Evolutionary conservation across 2,797 vertebrate species (phyloP).

Genomic region (Peromyscus attwateri): DNA sequence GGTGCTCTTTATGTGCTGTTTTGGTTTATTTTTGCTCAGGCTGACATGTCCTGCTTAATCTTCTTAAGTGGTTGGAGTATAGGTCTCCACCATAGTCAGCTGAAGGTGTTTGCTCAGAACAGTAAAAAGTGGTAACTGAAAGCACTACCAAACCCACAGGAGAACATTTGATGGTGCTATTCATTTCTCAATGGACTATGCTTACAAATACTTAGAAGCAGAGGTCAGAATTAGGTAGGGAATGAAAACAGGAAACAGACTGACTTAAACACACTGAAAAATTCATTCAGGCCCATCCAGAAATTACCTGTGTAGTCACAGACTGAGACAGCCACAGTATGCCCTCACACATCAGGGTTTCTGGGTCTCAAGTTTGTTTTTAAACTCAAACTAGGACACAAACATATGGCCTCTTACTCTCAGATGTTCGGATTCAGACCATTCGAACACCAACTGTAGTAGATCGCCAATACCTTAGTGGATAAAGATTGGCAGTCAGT

Average conservation of each 20-base stretch:
- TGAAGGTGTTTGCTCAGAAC: background rate
- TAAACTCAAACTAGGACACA: background rate
- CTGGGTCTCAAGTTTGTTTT: background rate
- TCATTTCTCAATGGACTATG: background rate
- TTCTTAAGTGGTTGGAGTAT: background rate
- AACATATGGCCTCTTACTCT: background rate
- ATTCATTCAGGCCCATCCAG: background rate
- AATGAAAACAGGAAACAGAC: background rate
- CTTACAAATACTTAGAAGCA: background rate
- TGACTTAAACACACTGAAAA: background rate
- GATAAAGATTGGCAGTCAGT: background rate
- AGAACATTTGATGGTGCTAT: background rate
- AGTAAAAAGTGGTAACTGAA: background rate
- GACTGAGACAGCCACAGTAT: background rate
- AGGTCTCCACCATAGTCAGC: background rate
- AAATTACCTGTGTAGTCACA: background rate
- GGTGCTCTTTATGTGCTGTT: background rate
- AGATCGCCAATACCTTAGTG: background rate
- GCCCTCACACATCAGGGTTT: background rate
- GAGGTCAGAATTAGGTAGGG: background rate
- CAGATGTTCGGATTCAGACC: background rate
- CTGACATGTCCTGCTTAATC: background rate
- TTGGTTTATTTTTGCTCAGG: background rate
- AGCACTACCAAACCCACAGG: background rate
- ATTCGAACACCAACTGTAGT: background rate